Base-by-base conservation (phyloP, 2,113 vertebrate genomes). In the Caranx melampygus region DNA sequence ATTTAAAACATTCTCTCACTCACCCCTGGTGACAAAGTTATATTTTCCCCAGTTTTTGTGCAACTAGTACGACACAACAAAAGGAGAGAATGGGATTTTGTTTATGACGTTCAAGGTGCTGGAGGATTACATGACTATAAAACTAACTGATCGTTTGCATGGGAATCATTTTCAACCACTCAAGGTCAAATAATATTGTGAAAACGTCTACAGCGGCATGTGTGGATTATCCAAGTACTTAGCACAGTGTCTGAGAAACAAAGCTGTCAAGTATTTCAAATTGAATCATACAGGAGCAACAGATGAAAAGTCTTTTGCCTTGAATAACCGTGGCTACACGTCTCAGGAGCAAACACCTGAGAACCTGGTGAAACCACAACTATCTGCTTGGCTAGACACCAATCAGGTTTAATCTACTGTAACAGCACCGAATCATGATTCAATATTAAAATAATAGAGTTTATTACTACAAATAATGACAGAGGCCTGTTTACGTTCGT, bases 201-300 rank as follows among this genome's bases (percentile, higher is more conserved):
- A 72, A 11, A 37, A 51, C 57, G 20, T 47, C 20, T 8, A 9
- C n/a, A 6, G 70, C 60, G 6, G 21, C 10, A 47, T 44, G 11
- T 70, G 33, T 68, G 58, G 55, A 78, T 40, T 55, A 47, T n/a
- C 51, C 26, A n/a, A 15, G 20, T 42, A 65, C 74, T 71, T 34
- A 31, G 16, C 20, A n/a, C 5, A n/a, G 37, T 57, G 57, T 57
- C 57, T 62, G 78, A 44, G 54, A 44, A 18, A 45, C 12, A 40
- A 5, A 15, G 47, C 33, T 14, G 26, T 15, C 61, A 20, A 68
- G 11, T 57, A 18, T 68, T 45, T 42, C 7, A 35, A 55, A 35
- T 37, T 37, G 7, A 37, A 42, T 42, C 10, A 2, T 73, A 72
- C 16, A 21, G 33, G 40, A 6, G 20, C 16, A 3, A 5, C 13